These are phyloP conservation scores for Lycaena phlaeas DNA, from an alignment of 2,888 invertebrate genomes.

Conservation along the genomic window DNA sequence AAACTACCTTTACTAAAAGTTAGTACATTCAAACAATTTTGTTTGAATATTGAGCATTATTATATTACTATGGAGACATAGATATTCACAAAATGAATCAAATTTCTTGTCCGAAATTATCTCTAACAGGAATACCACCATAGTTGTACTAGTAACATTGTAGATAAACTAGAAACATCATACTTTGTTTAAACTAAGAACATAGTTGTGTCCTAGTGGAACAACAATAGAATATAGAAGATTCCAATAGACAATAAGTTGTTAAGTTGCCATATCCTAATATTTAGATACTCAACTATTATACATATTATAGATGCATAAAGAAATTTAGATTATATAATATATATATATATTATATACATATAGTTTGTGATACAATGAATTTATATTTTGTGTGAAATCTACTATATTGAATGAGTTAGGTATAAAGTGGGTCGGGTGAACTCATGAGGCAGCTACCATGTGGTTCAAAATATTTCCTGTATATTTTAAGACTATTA, in stretches of 20 bases:
- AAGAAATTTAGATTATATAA: slow-evolving; percentile 53
- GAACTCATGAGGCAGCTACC: slow-evolving; percentile 4
- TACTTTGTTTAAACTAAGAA: too few species aligned
- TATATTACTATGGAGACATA: too few species aligned
- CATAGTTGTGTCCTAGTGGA: slow-evolving; percentile 8
- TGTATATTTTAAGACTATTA: too few species aligned
- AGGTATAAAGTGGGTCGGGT: not conserved
- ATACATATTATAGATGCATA: slow-evolving; percentile 53
- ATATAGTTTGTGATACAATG: slow-evolving; percentile 70
- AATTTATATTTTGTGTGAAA: slow-evolving; percentile 64
- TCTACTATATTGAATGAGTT: slow-evolving; percentile 7
- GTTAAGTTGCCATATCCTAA: slow-evolving; percentile 71
- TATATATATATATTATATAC: slow-evolving; percentile 35
- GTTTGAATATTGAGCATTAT: too few species aligned
- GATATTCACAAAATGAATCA: too few species aligned
- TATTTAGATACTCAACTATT: slow-evolving; percentile 66
- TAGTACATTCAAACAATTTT: too few species aligned
- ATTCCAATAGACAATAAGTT: slow-evolving; percentile 72
- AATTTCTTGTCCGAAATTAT: too few species aligned
- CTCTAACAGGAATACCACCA: not conserved
- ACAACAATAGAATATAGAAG: slow-evolving; percentile 22
- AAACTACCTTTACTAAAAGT: too few species aligned
- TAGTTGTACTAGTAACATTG: not conserved
- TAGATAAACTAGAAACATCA: not conserved
- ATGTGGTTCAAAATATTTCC: too few species aligned